Base-by-base conservation (phyloP, 2,113 vertebrate genomes). In the Orientallactaga bullata region DNA sequence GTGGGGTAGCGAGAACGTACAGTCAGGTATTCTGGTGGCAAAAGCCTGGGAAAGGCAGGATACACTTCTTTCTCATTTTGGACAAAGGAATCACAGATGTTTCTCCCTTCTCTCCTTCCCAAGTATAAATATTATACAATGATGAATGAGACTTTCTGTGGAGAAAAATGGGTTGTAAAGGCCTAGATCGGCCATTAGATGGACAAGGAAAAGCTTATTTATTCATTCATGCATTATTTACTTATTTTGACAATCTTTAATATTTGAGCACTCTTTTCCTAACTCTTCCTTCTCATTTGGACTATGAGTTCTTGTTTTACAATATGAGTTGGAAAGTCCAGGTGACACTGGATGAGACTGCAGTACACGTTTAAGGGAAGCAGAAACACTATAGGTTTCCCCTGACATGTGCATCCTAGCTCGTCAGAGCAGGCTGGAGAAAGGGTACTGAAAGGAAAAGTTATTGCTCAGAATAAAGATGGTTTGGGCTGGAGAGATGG, bases 381-480 rank as follows among this genome's bases (percentile, higher is more conserved):
- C 5, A 76, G 32, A 85, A 17, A 83, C 26, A 94, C 35, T 92
- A 55, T 2, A 42, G 39, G 24, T 51, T 82, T 91, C 68, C 60
- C 94, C 66, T 23, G 69, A 71, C 51, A 84, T 47, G 30, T 65
- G 32, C 13, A 84, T n/a, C 30, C 35, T 84, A 18, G 35, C 7
- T 86, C n/a, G 42, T 68, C 60, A 83, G 63, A 83, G 18, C n/a
- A n/a, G n/a, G n/a, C n/a, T n/a, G n/a, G 61, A 66, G 9, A 30
- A 30, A 42, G 26, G 37, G 37, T 74, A 65, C 1, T 89, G 39
- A 86, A 58, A 32, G 32, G 85, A 85, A 88, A 93, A 80, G 66
- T 60, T 58, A 89, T 30, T 90, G 60, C n/a, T 93, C 79, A 93
- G 66, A 91, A 77, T 23, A 91, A 85, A 81, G 26, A n/a, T n/a